Evolutionary conservation across 2,888 invertebrate genomes (phyloP).

Genomic region (Ennomos quercinarius): DNA sequence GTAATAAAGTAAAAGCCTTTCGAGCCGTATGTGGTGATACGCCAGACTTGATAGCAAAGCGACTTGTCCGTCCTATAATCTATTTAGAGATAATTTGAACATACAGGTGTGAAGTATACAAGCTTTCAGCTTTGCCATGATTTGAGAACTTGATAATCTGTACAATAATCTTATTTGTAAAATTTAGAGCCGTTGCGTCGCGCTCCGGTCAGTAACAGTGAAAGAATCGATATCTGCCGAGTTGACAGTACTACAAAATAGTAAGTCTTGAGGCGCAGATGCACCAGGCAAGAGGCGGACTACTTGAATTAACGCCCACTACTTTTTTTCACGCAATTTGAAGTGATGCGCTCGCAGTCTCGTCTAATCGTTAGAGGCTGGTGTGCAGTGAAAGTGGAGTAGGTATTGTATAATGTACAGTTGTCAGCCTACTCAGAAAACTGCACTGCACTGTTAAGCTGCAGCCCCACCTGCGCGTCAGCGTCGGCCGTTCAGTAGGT

Average conservation of each 20-base stretch:
- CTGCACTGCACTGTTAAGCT: too few species aligned
- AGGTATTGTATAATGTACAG: too few species aligned
- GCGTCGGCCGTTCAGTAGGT: too few species aligned
- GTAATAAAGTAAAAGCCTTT: conserved; percentile 5
- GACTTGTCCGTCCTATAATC: background rate
- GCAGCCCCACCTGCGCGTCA: too few species aligned
- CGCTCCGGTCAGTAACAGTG: conserved; percentile 7
- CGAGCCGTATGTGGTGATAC: background rate
- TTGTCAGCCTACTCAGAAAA: too few species aligned
- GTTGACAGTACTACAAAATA: background rate
- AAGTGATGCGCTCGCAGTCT: too few species aligned
- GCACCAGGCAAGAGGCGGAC: too few species aligned
- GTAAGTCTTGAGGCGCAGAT: too few species aligned
- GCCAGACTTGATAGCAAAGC: conserved; percentile 15
- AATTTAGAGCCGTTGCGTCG: background rate
- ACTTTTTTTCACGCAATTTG: too few species aligned
- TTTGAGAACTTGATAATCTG: conserved; percentile 10
- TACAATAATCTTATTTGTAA: background rate
- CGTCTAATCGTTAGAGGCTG: too few species aligned
- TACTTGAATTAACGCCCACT: too few species aligned
- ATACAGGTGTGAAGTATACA: background rate
- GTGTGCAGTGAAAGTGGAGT: too few species aligned
- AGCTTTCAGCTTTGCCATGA: conserved; percentile 9
- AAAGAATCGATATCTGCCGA: conserved; percentile 7
- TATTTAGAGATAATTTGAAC: conserved; percentile 7